Base-by-base conservation (phyloP, 1,140 invertebrate species). In the Tribolium madens region DNA sequence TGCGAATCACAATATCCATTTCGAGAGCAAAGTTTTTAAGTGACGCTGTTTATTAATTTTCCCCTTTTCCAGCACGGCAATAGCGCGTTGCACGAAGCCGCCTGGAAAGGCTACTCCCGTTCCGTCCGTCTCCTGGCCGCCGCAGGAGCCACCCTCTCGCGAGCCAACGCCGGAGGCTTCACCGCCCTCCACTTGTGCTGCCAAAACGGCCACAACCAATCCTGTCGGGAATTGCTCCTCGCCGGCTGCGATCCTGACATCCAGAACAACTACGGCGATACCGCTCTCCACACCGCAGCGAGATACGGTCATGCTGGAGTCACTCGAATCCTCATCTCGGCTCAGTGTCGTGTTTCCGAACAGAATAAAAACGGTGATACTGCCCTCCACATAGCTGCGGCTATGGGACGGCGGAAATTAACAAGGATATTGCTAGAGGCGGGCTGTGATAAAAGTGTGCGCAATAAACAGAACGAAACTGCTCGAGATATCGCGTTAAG, bases 361-460 rank as follows among this genome's bases (percentile, higher is more conserved):
- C 94, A 96, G 80, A 99, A 99, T 85, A 97, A 98, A 87, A 98
- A 99, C 88, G 96, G 96, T 1, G 97, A 99, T 84, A 97, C 96
- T 0, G 93, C 95, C 0, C 86, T 98, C 13, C 97, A 98, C 85
- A 98, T 98, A 79, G 92, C 96, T 3, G 93, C 96, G 4, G 97
- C 97, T 1, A 96, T 98, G 94, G 95, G 95, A 12, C 88, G 96
- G 46, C 89, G 96, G 36, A 98, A 98, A 87, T 88, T 98, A 57
- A 97, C 96, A 1, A 91, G 95, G 82, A 96, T 98, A 78, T 87
- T 98, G 0, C 87, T 98, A 7, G 95, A 98, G 84, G 93, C 95
- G 0, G 93, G 93, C 57, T 95, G 95, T 81, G 92, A 96, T 80
- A 90, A 92, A 78, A 87, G 87, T 4, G 86, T 97, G 3, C 90